Evolutionary conservation across 2,797 vertebrate species (phyloP), one percentile per base, ranked within the genome.

Genomic region (Novumbra hubbsi): DNA sequence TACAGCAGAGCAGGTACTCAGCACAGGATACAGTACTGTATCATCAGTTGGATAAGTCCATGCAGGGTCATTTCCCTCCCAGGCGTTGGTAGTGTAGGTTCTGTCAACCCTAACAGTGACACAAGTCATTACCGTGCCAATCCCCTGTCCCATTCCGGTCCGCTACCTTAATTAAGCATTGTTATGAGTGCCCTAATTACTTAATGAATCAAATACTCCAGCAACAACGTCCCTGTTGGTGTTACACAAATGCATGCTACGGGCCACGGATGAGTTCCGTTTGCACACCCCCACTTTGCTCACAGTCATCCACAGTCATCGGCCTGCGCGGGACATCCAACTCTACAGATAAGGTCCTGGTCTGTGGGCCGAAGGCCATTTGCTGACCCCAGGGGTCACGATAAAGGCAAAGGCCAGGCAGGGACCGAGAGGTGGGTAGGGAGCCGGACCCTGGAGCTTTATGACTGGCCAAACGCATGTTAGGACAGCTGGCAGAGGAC

Each of bases 251-350:
- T 60, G 24, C 55, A 60, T 60, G 55, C 55, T n/a, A 24, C 21
- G 24, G 55, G 24, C 24, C 41, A 45, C 41, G 14, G 9, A 45
- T 32, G 17, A 30, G 32, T 66, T 17, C 9, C 4, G 32, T n/a
- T 75, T 3, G 48, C n/a, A 65, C 84, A 30, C 79, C 88, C 83
- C 88, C 69, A 76, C 64, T 81, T 24, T 90, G 88, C 92, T 96
- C 95, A 95, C 94, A 94, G 95, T 94, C 92, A 92, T 92, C 92
- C 80, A 95, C 89, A 92, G 92, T 91, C 80, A 95, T 89, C 88
- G 95, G 95, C 89, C 90, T 95, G 91, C 87, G 95, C 83, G 97
- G 92, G 77, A 87, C 89, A 86, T 96, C 95, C 85, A 97, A 88
- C 73, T 97, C 93, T 91, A 95, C 85, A 88, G n/a, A 78, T 69